Evolutionary conservation across 2,888 invertebrate genomes (phyloP).

Genomic region (Megaustenia siamemsis): DNA sequence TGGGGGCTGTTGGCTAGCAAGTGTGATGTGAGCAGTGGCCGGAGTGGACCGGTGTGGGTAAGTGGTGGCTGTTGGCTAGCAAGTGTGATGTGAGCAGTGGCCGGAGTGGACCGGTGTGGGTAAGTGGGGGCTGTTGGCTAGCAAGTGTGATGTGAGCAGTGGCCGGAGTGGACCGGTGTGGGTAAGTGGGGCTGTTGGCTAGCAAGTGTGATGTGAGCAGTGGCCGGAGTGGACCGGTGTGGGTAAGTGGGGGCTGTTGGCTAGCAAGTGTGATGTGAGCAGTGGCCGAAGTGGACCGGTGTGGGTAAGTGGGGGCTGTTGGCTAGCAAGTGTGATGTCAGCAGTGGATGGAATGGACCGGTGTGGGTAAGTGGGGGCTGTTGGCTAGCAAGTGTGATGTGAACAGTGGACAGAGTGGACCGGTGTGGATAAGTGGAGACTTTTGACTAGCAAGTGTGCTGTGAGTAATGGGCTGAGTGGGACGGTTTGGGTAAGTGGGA

Average conservation of each 20-base stretch:
- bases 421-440: constrained; percentile 73
- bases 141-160: constrained; percentile 77
- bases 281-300: constrained; percentile 64
- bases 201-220: constrained; percentile 78
- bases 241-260: constrained; percentile 78
- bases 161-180: constrained; percentile 66
- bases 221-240: constrained; percentile 64
- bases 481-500: no score
- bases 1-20: constrained; percentile 79
- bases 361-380: constrained; percentile 74
- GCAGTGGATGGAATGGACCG: constrained; percentile 63
- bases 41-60: constrained; percentile 71
- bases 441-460: no score
- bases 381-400: constrained; percentile 80
- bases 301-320: constrained; percentile 77
- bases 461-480: not conserved
- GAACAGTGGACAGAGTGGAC: constrained; percentile 63
- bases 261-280: constrained; percentile 79
- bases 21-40: constrained; percentile 73
- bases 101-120: constrained; percentile 69
- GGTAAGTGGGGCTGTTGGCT: constrained; percentile 79
- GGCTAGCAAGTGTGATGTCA: constrained; percentile 79
- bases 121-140: constrained; percentile 78
- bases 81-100: constrained; percentile 77
- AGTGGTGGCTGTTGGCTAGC: constrained; percentile 79